Evolutionary conservation across 2,888 invertebrate genomes (phyloP), one percentile per base, ranked within the genome.

Genomic region (Epistrophe eligans): DNA sequence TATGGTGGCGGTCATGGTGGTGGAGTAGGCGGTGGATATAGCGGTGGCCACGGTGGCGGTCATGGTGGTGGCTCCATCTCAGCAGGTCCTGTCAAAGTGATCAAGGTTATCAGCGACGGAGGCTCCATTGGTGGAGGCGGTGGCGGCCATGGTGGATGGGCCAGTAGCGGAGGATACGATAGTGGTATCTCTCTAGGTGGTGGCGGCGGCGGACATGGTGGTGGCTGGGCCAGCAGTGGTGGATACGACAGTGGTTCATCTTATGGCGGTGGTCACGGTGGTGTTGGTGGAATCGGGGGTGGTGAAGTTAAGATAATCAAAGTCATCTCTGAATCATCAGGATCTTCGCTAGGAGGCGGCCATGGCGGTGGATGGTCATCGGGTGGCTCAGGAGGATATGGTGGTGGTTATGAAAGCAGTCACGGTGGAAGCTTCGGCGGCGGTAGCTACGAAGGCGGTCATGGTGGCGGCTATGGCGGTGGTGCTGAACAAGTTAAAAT

Each of bases 241-340:
- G 79, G 79, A 32, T 60, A 60, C 17, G 71, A 72, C 17, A 58
- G 72, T 72, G 72, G 72, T 24, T 52, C 32, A 15, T 72, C 72
- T 4, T 57, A 28, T n/a, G 57, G 71, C 32, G 74, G 80, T 11
- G 55, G 32, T 57, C 57, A 57, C 15, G 57, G 80, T 3, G 60
- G 71, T 6, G 60, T 62, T 6, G 73, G 79, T 13, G 72, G 81
- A 62, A 79, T 81, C 43, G 79, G 87, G 5, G 82, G 88, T 48
- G 84, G 84, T 11, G 84, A 85, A 10, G 85, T 87, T 0, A 87
- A 87, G 52, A 82, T 87, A 64, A 82, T 87, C 82, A 87, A 87
- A 62, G 77, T 87, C n/a, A 87, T 87, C 52, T 79, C 85, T n/a
- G 82, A 79, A 24, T 82, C 85, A 48, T 43, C 52, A n/a, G 84